A percentile compares a stretch with the other conserved stretches of the same genome.
Evolutionary conservation across 2,797 vertebrate genomes (phyloP).

Genomic region (Oreortyx pictus): DNA sequence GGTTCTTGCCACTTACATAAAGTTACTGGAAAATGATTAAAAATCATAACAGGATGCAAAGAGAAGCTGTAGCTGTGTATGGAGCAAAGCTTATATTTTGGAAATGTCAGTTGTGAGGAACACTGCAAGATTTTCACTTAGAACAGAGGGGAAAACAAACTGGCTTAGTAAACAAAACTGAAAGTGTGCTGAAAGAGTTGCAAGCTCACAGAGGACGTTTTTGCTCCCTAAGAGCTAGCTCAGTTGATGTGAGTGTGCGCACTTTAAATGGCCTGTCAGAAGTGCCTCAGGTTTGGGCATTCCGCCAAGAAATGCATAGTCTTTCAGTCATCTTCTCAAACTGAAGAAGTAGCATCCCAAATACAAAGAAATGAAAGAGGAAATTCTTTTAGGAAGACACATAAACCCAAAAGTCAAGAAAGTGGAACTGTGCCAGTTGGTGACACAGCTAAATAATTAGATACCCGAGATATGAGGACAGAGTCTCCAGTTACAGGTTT

Average conservation of each 20-base stretch:
- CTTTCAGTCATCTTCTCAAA: not conserved
- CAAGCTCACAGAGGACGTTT: not conserved
- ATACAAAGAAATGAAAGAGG: not conserved
- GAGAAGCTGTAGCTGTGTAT: not conserved
- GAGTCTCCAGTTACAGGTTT: not conserved
- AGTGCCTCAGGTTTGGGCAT: not conserved
- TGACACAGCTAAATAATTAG: not conserved
- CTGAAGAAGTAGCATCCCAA: not conserved
- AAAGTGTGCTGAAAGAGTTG: not conserved
- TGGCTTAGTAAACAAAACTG: not conserved
- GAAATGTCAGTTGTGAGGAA: not conserved
- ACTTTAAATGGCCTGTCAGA: not conserved
- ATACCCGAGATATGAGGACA: not conserved
- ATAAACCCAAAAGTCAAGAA: not conserved
- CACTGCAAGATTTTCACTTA: not conserved
- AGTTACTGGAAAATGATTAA: not conserved
- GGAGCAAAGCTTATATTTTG: not conserved
- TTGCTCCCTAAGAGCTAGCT: not conserved
- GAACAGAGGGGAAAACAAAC: not conserved
- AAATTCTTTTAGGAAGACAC: not conserved
- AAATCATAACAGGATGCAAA: not conserved
- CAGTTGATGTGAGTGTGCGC: not conserved
- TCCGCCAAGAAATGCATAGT: not conserved
- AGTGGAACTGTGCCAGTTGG: not conserved
- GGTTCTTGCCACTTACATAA: not conserved